Evolutionary conservation across 2,113 vertebrate species (phyloP), one percentile per base, ranked within the genome.

Genomic region (Proteles cristata): DNA sequence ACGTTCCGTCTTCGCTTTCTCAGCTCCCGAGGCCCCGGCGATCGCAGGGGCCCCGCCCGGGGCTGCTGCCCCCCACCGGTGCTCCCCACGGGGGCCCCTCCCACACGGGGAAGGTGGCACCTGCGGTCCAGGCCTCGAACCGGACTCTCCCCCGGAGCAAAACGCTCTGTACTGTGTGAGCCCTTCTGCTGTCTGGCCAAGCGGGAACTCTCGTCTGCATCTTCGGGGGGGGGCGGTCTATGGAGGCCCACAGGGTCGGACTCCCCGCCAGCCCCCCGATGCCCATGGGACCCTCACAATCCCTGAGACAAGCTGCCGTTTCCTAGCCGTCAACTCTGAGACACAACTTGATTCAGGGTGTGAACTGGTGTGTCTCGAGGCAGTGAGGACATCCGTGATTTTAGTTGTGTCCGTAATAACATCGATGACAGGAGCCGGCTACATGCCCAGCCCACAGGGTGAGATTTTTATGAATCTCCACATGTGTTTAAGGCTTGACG

Each of bases 311-410:
- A 45, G 58, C 23, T 61, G 85, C 90, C 65, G n/a, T n/a, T 80
- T 68, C 63, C 1, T 77, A 26, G 50, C 88, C 84, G 88, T 93
- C 79, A 65, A 0, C 58, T 76, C 25, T 50, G n/a, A 81, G 88
- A 81, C 80, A 90, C 66, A 61, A 90, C 84, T 92, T 53, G 33
- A 68, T 92, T 66, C 87, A 90, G 48, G 88, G n/a, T 0, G 2
- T 95, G 81, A 94, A 53, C 65, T 25, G 88, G 65, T 39, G 81
- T 88, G 43, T 35, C 93, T 84, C 50, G 26, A 35, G 71, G 23
- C 28, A 23, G 86, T 1, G 26, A 83, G 82, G 33, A 31, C 25
- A 21, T 45, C 81, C 39, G 7, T 17, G 50, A 39, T 45, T 63
- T 92, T 84, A 61, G 28, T 76, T 81, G 83, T 1, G 2, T 76